Base-by-base conservation (phyloP, 1,140 invertebrate genomes). In the Amphibalanus amphitrite region DNA sequence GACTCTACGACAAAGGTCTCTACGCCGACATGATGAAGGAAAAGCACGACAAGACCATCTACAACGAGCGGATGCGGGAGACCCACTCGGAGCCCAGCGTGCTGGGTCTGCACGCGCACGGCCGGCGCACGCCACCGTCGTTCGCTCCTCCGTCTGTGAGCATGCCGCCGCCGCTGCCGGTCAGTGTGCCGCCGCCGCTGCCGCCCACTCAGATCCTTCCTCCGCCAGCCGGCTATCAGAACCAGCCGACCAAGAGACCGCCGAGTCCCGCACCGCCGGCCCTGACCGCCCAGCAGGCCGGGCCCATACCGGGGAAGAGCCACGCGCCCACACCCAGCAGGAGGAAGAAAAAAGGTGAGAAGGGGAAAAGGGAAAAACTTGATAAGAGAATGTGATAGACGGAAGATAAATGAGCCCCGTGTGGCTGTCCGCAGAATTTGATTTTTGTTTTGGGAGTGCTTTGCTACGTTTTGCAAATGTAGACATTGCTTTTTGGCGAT, bases 31-130 rank as follows among this genome's bases (percentile, higher is more conserved):
- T 59, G 47, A 59, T 59, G 47, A 59, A 59, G 47, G 47, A 59
- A 23, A 59, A 59, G 17, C 47, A 59, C 47, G 47, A 59, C 13
- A 59, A 59, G 47, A 59, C 47, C 47, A 23, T 59, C 20, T 59
- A 59, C 47, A 59, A 59, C 47, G 47, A 59, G 47, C 47, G 47
- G 1, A 59, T 67, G 26, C 65, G 65, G 1, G 65, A 67, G n/a
- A 25, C 65, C 0, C 65, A 67, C 65, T 67, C 65, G 26, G 65
- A 67, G 8, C 23, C 65, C 0, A 67, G 65, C 65, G 28, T 67
- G 6, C 69, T 73, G 38, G 65, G 71, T 15, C 69, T 74, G 26
- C 71, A 74, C 38, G 71, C 72, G 10, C 72, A 73, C 47, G 69
- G 71, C 70, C 40, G 72, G 20, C 40, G 72, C 25, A 67, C 72